phyloP scores from a whole-genome alignment of 2,888 invertebrate species.

The Cephus pygmeus region DNA sequence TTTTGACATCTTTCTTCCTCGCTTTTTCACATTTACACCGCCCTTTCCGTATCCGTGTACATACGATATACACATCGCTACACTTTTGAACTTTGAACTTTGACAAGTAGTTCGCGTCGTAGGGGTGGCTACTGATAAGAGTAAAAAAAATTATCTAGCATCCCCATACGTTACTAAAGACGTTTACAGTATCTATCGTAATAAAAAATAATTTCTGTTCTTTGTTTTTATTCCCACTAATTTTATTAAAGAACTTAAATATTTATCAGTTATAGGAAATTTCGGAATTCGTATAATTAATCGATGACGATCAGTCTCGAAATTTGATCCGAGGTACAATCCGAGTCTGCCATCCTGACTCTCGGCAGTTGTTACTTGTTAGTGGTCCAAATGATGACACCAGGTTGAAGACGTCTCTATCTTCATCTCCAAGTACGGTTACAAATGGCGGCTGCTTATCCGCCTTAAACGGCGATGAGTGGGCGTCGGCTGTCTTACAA shows the following conservation, averaged over 20 bases:
- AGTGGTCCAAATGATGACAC: background rate
- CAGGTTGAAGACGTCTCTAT: background rate
- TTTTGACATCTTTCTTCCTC: background rate
- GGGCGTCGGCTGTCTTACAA: background rate
- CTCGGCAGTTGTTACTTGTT: background rate
- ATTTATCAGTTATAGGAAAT: background rate
- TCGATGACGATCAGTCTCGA: background rate
- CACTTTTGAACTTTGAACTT: too few relatives aligned
- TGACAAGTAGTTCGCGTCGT: too few relatives aligned
- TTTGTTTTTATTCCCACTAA: background rate
- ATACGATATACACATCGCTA: too few relatives aligned
- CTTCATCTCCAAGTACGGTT: constrained; percentile 26
- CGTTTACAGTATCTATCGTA: background rate
- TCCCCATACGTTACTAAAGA: too few relatives aligned
- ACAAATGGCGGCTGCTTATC: constrained; percentile 34
- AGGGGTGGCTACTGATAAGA: too few relatives aligned
- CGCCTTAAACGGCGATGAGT: constrained; percentile 35
- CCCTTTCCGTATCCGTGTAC: background rate
- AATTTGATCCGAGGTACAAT: background rate
- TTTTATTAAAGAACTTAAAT: background rate
- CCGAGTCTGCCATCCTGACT: background rate
- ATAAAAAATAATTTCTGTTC: background rate
- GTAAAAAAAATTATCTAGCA: too few relatives aligned
- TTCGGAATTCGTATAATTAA: background rate
- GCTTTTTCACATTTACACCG: background rate